phyloP scores from a whole-genome alignment of 1,140 invertebrate species.

The Drusus annulatus region DNA sequence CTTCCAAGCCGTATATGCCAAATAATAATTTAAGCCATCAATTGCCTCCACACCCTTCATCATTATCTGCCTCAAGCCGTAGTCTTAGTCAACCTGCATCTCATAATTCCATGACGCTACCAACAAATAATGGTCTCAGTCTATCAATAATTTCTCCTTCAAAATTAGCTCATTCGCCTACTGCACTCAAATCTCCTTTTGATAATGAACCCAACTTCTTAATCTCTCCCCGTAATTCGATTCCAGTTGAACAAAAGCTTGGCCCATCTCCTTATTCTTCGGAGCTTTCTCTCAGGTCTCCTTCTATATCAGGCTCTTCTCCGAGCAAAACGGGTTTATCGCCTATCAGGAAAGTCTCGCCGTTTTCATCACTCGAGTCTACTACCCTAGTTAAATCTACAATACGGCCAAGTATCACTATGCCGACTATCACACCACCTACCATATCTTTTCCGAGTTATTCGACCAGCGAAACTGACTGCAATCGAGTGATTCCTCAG shows the following conservation, averaged over 20 bases:
- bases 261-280: neutral
- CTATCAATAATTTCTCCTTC: slow-evolving; percentile 62
- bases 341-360: neutral
- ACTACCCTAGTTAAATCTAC: slow-evolving; percentile 34
- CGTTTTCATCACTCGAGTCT: slow-evolving; percentile 26
- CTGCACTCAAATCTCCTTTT: slow-evolving; percentile 40
- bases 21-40: neutral
- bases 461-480: slow-evolving; percentile 19
- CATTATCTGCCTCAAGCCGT: slow-evolving; percentile 14
- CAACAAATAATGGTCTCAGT: slow-evolving; percentile 60
- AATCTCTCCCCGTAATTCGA: slow-evolving; percentile 12
- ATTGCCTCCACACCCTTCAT: slow-evolving; percentile 46
- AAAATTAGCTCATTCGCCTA: slow-evolving; percentile 58
- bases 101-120: neutral
- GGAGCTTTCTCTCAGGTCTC: slow-evolving; percentile 60
- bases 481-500: neutral
- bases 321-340: neutral
- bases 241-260: slow-evolving; percentile 54
- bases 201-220: slow-evolving; percentile 12
- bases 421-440: slow-evolving; percentile 43
- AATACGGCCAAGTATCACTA: slow-evolving; percentile 25
- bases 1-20: neutral
- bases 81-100: slow-evolving; percentile 7
- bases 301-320: slow-evolving; percentile 56
- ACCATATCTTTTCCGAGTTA: slow-evolving; percentile 23